phyloP scores from a whole-genome alignment of 2,113 vertebrate species.

The Zapornia atra region DNA sequence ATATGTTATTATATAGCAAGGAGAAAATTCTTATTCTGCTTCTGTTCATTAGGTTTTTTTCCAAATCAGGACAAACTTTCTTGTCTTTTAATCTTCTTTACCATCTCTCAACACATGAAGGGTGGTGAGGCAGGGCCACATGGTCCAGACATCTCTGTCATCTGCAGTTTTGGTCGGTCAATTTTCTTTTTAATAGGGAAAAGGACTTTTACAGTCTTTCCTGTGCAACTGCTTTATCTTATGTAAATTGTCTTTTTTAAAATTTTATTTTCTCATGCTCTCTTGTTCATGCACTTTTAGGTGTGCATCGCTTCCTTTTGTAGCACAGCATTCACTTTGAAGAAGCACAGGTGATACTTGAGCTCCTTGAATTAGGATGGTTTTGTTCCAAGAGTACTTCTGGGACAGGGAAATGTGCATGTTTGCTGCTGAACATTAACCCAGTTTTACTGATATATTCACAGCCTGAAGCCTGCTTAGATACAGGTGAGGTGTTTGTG shows the following conservation, averaged over 20 bases:
- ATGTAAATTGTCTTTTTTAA: background rate
- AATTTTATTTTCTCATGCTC: background rate
- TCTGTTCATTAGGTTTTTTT: background rate
- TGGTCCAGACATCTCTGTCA: background rate
- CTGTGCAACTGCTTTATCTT: background rate
- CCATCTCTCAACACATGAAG: accelerated
- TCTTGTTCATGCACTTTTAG: background rate
- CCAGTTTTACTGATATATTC: background rate
- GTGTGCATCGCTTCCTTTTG: background rate
- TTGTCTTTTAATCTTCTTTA: background rate
- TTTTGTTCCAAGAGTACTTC: background rate
- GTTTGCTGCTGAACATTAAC: background rate
- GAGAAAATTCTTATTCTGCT: background rate
- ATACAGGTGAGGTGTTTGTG: background rate
- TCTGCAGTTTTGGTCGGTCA: background rate
- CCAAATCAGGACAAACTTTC: background rate
- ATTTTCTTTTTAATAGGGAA: background rate
- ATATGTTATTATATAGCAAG: background rate
- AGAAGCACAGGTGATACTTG: background rate
- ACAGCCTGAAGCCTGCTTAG: background rate
- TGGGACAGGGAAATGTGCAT: background rate
- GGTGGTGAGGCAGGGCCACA: accelerated
- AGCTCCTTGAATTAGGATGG: background rate
- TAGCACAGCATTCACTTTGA: background rate
- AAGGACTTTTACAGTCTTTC: background rate